These are phyloP conservation scores for Acrocyrtus sp. DNA, from an alignment of 2,888 invertebrate species.

Conservation along the genomic window DNA sequence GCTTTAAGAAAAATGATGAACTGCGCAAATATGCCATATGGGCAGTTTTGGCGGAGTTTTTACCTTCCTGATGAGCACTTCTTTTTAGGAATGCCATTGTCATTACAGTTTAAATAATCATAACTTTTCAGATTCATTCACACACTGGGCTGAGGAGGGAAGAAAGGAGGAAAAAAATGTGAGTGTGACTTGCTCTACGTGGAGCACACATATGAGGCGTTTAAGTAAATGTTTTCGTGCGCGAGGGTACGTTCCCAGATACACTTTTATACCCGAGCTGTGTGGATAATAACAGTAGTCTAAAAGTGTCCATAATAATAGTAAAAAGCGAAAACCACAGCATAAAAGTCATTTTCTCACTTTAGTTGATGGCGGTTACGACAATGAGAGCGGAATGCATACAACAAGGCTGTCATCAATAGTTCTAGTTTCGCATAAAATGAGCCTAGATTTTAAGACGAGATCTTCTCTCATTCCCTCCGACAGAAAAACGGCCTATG, in stretches of 20 bases:
- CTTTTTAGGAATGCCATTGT: constrained; percentile 2
- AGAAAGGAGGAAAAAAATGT: no score
- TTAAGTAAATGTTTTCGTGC: no score
- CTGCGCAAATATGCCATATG: no score
- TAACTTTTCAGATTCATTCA: constrained; percentile 22
- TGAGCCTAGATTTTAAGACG: constrained; percentile 25
- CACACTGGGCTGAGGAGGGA: no score
- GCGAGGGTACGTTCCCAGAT: neutral
- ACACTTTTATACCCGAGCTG: neutral
- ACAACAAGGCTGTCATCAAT: constrained; percentile 27
- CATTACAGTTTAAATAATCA: constrained; percentile 26
- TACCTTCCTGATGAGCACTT: no score
- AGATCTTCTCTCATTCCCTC: no score
- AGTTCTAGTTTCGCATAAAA: constrained; percentile 25
- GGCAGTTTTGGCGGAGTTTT: no score
- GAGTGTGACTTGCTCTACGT: neutral
- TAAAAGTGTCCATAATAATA: constrained; percentile 31
- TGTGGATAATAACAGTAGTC: constrained; percentile 28
- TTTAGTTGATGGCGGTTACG: constrained; percentile 39
- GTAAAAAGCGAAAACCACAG: constrained; percentile 36
- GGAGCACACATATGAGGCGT: no score
- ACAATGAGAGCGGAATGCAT: constrained; percentile 36
- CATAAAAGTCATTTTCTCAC: constrained; percentile 38
- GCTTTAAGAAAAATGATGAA: no score
- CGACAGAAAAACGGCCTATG: constrained; percentile 19